Evolutionary conservation across 2,888 invertebrate species (phyloP).

Genomic region (Meteorus cinctellus): DNA sequence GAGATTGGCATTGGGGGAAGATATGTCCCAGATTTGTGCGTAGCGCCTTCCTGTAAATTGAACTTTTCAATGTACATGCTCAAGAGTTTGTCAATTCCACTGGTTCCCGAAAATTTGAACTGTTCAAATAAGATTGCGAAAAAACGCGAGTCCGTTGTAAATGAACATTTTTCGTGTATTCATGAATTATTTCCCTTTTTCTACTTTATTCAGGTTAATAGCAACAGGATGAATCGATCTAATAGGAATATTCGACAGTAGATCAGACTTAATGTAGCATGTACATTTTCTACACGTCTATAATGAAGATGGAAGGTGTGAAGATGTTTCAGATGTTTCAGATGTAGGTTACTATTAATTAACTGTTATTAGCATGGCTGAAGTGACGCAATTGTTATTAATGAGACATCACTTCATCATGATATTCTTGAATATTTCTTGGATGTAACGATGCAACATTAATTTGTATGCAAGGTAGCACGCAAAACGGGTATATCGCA

Average conservation of each 20-base stretch:
- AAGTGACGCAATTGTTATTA: conserved; percentile 58
- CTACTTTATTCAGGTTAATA: not conserved
- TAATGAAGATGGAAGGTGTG: not conserved
- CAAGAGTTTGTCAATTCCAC: too few species aligned
- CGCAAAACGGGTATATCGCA: conserved; percentile 13
- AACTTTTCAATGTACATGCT: too few species aligned
- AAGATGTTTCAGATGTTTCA: not conserved
- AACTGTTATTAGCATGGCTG: conserved; percentile 31
- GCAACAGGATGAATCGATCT: not conserved
- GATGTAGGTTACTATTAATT: conserved; percentile 22
- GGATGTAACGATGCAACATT: conserved; percentile 12
- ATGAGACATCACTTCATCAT: conserved; percentile 60
- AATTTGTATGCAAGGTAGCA: conserved; percentile 52
- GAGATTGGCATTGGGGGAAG: too few species aligned
- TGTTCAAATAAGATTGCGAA: too few species aligned
- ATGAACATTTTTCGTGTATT: too few species aligned
- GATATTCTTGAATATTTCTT: conserved; percentile 47
- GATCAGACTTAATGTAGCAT: not conserved
- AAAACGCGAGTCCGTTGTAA: too few species aligned
- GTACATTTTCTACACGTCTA: not conserved
- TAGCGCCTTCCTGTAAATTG: too few species aligned
- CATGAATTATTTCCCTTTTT: not conserved
- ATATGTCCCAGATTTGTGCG: too few species aligned
- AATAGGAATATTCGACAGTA: not conserved
- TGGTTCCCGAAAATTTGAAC: too few species aligned